These are phyloP conservation scores for Drosophila bifasciata DNA, from an alignment of 1,140 invertebrate genomes.

Conservation along the genomic window DNA sequence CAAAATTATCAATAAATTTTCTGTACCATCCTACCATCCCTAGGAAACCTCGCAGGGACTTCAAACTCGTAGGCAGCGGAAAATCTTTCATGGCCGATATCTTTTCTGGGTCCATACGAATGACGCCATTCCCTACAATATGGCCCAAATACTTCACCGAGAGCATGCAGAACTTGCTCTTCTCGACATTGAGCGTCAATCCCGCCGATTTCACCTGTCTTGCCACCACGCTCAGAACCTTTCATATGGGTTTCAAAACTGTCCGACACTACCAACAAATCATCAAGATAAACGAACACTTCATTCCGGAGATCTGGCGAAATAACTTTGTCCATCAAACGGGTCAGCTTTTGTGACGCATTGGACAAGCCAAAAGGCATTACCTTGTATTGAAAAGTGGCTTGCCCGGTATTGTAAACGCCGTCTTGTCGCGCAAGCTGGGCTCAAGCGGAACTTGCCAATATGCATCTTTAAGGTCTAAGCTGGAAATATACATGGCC, in stretches of 20 bases:
- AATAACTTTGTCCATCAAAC: slow-evolving; percentile 12
- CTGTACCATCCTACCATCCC: not conserved
- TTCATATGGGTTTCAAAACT: slow-evolving; percentile 2
- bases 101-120: too few relatives aligned
- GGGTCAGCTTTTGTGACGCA: not conserved
- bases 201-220: not conserved
- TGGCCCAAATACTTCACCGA: too few relatives aligned
- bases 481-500: slow-evolving; percentile 3
- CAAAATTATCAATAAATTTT: not conserved
- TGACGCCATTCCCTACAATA: too few relatives aligned
- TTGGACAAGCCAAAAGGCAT: slow-evolving; percentile 5
- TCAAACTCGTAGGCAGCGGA: not conserved
- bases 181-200: too few relatives aligned
- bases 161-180: too few relatives aligned
- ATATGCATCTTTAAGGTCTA: not conserved
- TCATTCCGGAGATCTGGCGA: not conserved
- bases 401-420: not conserved
- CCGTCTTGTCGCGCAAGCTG: not conserved
- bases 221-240: not conserved
- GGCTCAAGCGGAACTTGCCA: slow-evolving; percentile 2
- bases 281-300: slow-evolving; percentile 1
- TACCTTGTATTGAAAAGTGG: not conserved
- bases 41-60: not conserved
- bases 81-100: slow-evolving; percentile 4
- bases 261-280: slow-evolving; percentile 1